These are phyloP conservation scores for Furnarius figulus DNA, from an alignment of 2,113 vertebrate genomes.

Conservation along the genomic window DNA sequence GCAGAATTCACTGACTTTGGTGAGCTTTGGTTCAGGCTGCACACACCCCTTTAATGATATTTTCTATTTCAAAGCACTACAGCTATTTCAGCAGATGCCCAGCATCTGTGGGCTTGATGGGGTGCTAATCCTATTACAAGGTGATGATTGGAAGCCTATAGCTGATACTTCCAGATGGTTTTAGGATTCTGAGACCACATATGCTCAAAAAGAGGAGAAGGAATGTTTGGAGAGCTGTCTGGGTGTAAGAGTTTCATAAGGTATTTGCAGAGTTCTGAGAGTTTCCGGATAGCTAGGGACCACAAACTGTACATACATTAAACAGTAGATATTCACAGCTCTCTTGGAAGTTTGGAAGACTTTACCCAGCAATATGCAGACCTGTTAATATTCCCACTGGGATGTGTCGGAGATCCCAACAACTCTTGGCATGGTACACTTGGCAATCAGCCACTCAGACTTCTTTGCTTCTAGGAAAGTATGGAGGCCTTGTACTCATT, in stretches of 20 bases:
- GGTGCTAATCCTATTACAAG: conserved; percentile 63
- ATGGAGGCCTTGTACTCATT: not conserved
- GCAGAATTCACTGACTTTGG: not conserved
- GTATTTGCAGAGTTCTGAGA: conserved; percentile 47
- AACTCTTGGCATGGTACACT: not conserved
- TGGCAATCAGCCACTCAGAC: conserved; percentile 21
- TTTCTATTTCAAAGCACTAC: conserved; percentile 22
- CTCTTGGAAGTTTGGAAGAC: not conserved
- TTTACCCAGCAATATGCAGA: conserved; percentile 19
- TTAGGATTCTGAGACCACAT: conserved; percentile 11
- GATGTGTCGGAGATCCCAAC: not conserved
- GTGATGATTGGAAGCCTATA: conserved; percentile 60
- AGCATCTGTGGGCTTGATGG: conserved; percentile 43
- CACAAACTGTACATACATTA: not conserved
- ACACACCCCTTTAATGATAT: not conserved
- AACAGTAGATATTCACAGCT: not conserved
- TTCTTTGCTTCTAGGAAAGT: not conserved
- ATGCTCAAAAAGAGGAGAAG: not conserved
- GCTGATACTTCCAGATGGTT: conserved; percentile 42
- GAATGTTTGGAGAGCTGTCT: conserved; percentile 48
- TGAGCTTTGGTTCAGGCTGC: not conserved
- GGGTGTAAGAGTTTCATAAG: conserved; percentile 5
- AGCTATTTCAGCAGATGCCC: conserved; percentile 51
- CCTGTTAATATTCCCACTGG: conserved; percentile 55
- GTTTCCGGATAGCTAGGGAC: conserved; percentile 20